Evolutionary conservation across 2,797 vertebrate species (phyloP), one percentile per base, ranked within the genome.

Genomic region (Halcyon leucocephala): DNA sequence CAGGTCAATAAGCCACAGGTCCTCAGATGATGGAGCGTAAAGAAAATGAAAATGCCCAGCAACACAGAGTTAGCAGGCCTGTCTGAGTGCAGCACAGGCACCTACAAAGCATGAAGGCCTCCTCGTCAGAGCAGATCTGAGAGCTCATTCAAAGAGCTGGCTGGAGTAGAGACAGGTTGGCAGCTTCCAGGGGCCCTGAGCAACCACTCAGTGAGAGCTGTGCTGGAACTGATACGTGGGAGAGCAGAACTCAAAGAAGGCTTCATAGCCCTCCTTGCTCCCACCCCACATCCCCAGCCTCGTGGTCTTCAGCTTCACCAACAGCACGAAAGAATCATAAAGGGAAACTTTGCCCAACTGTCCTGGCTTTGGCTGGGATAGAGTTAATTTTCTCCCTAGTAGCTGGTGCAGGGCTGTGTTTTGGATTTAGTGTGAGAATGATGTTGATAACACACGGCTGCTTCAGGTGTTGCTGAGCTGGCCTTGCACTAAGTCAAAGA

Each of bases 61-160:
- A 61, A 37, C 1, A 18, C 17, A 8, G 62, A 77, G 33, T 81
- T 7, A 11, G 9, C 49, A 51, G 67, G 39, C 5, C 79, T 19
- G 41, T 12, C 8, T 4, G 8, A 51, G 21, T 5, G 9, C 28
- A 67, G 66, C 52, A 46, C 6, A 16, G 18, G 37, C 37, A 69
- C 24, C 46, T 19, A 12, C 14, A 48, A 22, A 61, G 14, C 54
- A 44, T 3, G 3, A 72, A 61, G n/a, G 17, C 28, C 13, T n/a
- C 66, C 24, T 29, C 0, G 0, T 9, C 4, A 15, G 17, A 52
- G n/a, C 29, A 26, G 17, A 44, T 5, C 22, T 10, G 3, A 20
- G 15, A 57, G 64, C 71, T 76, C 71, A 24, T 28, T 37, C 62
- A 16, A 77, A 42, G 52, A 66, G 70, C 42, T 31, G 39, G 6